Conservation (phyloP, 2,797 vertebrate species). For the Cyprinella venusta region DNA sequence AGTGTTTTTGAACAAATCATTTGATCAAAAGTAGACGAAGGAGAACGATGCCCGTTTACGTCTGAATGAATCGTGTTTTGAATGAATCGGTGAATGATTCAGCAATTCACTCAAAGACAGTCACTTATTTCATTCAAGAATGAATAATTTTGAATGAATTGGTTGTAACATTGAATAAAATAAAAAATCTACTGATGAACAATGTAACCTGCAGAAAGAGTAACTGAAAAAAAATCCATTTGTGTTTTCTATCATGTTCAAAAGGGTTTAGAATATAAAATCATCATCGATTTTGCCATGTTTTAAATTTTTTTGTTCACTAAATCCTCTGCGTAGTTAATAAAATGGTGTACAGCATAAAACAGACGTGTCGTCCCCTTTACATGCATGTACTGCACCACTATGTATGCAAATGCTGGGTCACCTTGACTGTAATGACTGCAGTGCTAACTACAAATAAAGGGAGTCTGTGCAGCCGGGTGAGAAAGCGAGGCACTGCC, state of each 20-base stretch:
- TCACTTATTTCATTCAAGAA: neutral
- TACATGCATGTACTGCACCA: slow-evolving; percentile 19
- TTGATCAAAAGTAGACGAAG: too few relatives aligned
- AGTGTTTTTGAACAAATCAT: neutral
- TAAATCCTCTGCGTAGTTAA: neutral
- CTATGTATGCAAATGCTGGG: slow-evolving; percentile 35
- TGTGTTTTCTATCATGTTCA: neutral
- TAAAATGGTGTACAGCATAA: neutral
- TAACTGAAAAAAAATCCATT: neutral
- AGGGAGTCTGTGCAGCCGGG: slow-evolving; percentile 18
- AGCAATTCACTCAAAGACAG: neutral
- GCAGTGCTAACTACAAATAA: slow-evolving; percentile 39
- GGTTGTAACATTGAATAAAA: neutral
- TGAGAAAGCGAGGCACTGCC: slow-evolving; percentile 17
- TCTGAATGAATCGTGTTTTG: neutral
- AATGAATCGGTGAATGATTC: neutral
- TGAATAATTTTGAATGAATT: neutral
- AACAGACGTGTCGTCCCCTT: neutral
- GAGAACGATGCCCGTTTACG: too few relatives aligned
- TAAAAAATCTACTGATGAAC: neutral
- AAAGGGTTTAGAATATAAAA: neutral
- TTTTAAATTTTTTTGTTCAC: neutral
- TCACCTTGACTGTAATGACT: slow-evolving; percentile 45
- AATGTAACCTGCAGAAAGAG: neutral
- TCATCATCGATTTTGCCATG: neutral